A percentile compares a stretch with the other conserved stretches of the same genome.
Conservation (phyloP, 1,140 invertebrate genomes). For the Orchesella cincta region DNA sequence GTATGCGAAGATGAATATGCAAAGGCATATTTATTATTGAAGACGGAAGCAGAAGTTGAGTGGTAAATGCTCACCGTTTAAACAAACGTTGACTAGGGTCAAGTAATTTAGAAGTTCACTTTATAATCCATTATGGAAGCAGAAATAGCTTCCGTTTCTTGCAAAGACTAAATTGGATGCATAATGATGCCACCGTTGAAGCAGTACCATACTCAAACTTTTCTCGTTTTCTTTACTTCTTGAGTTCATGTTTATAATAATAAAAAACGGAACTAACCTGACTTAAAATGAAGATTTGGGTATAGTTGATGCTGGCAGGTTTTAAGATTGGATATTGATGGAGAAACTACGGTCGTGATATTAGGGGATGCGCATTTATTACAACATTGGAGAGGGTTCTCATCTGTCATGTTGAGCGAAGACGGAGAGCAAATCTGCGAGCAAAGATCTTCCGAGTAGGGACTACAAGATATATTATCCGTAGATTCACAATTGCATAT, state of each 20-base stretch:
- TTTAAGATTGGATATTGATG: slow-evolving; percentile 32
- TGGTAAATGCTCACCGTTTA: too few relatives aligned
- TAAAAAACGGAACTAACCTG: slow-evolving; percentile 39
- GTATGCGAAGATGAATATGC: too few relatives aligned
- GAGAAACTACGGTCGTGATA: not conserved
- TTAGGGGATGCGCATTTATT: slow-evolving; percentile 31
- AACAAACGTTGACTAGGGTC: too few relatives aligned
- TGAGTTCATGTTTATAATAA: not conserved
- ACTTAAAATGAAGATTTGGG: slow-evolving; percentile 40
- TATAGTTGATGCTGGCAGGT: slow-evolving; percentile 46
- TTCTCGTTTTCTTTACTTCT: too few relatives aligned
- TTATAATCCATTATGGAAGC: too few relatives aligned
- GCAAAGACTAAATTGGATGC: too few relatives aligned
- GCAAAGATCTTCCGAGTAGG: not conserved
- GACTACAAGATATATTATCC: slow-evolving; percentile 35
- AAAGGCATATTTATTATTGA: too few relatives aligned
- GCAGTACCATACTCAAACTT: too few relatives aligned
- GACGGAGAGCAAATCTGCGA: not conserved
- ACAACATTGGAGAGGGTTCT: slow-evolving; percentile 33
- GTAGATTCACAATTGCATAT: slow-evolving; percentile 45
- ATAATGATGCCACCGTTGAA: too few relatives aligned
- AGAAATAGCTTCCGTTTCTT: too few relatives aligned
- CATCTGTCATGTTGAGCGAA: not conserved
- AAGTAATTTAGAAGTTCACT: too few relatives aligned
- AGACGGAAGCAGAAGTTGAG: too few relatives aligned